Base-by-base conservation (phyloP, 1,140 invertebrate genomes). In the Calosoma granatense region DNA sequence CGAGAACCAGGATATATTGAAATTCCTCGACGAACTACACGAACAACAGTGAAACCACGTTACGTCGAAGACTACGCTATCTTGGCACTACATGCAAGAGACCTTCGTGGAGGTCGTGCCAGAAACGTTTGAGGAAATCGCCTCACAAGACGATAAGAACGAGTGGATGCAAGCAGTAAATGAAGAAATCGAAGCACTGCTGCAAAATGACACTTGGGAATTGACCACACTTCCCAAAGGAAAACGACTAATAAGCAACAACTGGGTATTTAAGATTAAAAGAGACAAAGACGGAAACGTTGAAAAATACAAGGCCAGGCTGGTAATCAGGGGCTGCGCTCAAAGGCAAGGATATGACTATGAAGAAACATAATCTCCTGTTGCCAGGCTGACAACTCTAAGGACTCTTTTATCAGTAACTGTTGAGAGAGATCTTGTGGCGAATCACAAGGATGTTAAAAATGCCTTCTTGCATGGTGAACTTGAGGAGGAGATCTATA, bases 381-480 rank as follows among this genome's bases (percentile, higher is more conserved):
- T 72, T 1, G 64, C 64, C 4, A 39, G 67, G 14, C 67, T 65
- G 41, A 55, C 60, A 56, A 58, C 59, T n/a, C 6, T 51, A 19
- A 6, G 43, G 17, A 11, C 17, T 51, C 6, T 51, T 4, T 17
- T 51, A 14, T 6, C 43, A 6, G 6, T 51, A 9, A 6, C 17
- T 11, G 17, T 4, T 51, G 6, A 51, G 17, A 14, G 6, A 11
- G 17, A 51, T 51, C 17, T 51, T 14, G 6, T 14, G n/a, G 59
- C 75, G 4, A 51, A 56, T 41, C 67, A 73, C 39, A 65, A 74
- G 51, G 72, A 75, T 63, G 64, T 75, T 0, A 70, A 67, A 56
- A 70, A 69, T 54, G 73, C 73, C 1, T 75, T 70, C 59, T 51
- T 74, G 2, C 59, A 73, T 64, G 71, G 70, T 14, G 47, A 67